phyloP scores from a whole-genome alignment of 1,140 invertebrate genomes.

The Papilio machaon region DNA sequence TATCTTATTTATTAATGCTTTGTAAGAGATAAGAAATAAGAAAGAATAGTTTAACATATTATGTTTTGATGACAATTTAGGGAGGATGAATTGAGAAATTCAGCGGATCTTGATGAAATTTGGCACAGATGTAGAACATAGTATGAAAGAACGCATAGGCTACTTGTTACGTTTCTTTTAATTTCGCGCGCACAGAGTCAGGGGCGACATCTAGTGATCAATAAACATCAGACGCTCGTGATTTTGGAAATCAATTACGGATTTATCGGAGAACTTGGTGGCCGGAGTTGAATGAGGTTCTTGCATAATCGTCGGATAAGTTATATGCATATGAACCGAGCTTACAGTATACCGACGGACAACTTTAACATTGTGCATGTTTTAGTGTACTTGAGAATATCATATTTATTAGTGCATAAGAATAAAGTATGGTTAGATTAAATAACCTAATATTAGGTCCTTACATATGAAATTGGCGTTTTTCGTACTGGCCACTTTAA shows the following conservation, averaged over 20 bases:
- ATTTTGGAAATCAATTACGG: slow-evolving; percentile 20
- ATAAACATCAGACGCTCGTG: slow-evolving; percentile 15
- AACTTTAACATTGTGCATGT: slow-evolving; percentile 4
- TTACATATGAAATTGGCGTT: too few species aligned
- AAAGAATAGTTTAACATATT: too few species aligned
- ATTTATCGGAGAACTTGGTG: slow-evolving; percentile 20
- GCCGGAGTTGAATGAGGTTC: neutral
- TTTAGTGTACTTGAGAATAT: neutral
- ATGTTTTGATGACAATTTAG: too few species aligned
- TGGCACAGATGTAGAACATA: too few species aligned
- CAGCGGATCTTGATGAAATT: too few species aligned
- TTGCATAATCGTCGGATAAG: slow-evolving; percentile 10
- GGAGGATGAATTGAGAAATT: too few species aligned
- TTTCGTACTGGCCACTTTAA: too few species aligned
- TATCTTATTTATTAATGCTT: too few species aligned
- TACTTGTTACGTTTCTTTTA: too few species aligned
- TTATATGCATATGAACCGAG: slow-evolving; percentile 10
- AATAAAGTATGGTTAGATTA: neutral
- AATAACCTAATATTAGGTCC: neutral
- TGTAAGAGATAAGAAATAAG: too few species aligned
- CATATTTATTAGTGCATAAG: neutral
- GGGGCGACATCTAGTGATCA: neutral
- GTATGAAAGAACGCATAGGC: too few species aligned
- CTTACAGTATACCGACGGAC: neutral
- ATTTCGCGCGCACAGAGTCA: too few species aligned